Evolutionary conservation across 1,140 invertebrate genomes (phyloP).

Genomic region (Phocides pigmalion): DNA sequence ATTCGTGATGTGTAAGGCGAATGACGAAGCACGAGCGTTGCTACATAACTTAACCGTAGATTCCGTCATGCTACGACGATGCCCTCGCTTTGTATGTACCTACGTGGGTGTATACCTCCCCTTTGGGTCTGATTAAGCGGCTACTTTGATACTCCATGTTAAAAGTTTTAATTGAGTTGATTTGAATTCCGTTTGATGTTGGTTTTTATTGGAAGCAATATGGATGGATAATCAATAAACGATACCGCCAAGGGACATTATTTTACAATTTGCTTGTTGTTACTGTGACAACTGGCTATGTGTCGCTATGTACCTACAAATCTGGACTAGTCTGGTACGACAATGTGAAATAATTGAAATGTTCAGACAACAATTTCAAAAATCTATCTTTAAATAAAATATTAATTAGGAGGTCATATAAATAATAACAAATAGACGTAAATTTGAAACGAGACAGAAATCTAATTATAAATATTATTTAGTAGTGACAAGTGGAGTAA

Average conservation of each 20-base stretch:
- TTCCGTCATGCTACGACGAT: slow-evolving; percentile 11
- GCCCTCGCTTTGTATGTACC: slow-evolving; percentile 11
- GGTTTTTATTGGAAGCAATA: background rate
- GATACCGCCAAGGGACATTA: background rate
- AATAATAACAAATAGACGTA: too few relatives aligned
- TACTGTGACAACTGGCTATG: too few relatives aligned
- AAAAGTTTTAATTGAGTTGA: slow-evolving; percentile 36
- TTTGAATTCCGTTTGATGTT: slow-evolving; percentile 14
- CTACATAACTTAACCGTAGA: slow-evolving; percentile 3
- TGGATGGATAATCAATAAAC: slow-evolving; percentile 1
- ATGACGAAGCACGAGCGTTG: background rate
- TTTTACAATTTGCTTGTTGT: background rate
- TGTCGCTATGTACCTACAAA: too few relatives aligned
- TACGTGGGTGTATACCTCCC: background rate
- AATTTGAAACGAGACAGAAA: too few relatives aligned
- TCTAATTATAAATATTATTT: too few relatives aligned
- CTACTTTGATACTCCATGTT: slow-evolving; percentile 24
- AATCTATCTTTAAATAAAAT: too few relatives aligned
- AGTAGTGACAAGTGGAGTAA: too few relatives aligned
- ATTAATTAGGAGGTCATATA: too few relatives aligned
- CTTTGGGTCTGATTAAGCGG: slow-evolving; percentile 15
- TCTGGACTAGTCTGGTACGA: too few relatives aligned
- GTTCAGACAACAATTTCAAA: too few relatives aligned
- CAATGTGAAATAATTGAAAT: too few relatives aligned
- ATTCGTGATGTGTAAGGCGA: slow-evolving; percentile 11